Evolutionary conservation across 2,888 invertebrate species (phyloP).

Genomic region (Lepidocyrtinus sp.): DNA sequence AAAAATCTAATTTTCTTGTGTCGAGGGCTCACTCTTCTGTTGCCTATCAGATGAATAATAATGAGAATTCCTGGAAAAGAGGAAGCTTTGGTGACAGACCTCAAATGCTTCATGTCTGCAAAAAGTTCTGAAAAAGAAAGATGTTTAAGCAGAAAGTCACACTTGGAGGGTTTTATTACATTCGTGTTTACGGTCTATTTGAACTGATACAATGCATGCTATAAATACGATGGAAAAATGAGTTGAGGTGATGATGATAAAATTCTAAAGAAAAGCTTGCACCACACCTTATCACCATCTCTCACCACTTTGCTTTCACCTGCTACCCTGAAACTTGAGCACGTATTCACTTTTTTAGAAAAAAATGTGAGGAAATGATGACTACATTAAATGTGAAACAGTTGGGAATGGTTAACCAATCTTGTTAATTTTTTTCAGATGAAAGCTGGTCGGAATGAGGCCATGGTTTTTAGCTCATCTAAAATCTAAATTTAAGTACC

Average conservation of each 20-base stretch:
- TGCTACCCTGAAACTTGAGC: not conserved
- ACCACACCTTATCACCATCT: no score
- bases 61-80: not conserved
- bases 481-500: not conserved
- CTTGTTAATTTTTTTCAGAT: not conserved
- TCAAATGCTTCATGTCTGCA: not conserved
- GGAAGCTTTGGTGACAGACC: not conserved
- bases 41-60: slow-evolving; percentile 9
- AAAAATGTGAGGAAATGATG: not conserved
- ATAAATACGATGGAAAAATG: not conserved
- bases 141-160: not conserved
- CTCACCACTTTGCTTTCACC: not conserved
- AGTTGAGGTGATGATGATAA: not conserved
- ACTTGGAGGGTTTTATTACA: slow-evolving; percentile 4
- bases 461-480: not conserved
- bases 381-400: not conserved
- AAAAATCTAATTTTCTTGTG: slow-evolving; percentile 52
- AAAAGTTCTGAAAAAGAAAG: not conserved
- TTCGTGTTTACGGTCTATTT: not conserved
- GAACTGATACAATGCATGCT: not conserved
- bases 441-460: not conserved
- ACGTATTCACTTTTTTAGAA: not conserved
- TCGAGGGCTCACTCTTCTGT: not conserved
- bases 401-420: not conserved
- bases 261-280: no score